These are phyloP conservation scores for Origma solitaria DNA, from an alignment of 2,113 vertebrate genomes.

Conservation along the genomic window DNA sequence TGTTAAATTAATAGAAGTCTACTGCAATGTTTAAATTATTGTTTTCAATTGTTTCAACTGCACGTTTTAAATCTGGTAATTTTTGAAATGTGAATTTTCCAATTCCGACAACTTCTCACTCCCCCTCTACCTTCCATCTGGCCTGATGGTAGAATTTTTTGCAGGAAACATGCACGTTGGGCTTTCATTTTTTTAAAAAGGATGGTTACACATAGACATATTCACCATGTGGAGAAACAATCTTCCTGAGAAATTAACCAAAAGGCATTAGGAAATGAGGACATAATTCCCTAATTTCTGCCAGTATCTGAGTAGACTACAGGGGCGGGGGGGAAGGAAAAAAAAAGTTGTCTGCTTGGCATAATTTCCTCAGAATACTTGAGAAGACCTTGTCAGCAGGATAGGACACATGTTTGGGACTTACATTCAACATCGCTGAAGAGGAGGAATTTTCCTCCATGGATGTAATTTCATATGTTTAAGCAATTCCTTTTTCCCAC, in stretches of 20 bases:
- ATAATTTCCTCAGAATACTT: not conserved
- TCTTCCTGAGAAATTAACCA: not conserved
- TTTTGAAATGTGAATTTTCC: not conserved
- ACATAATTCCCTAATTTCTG: not conserved
- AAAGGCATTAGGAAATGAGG: not conserved
- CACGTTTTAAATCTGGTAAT: not conserved
- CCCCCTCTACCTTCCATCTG: not conserved
- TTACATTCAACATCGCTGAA: not conserved
- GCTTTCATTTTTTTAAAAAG: not conserved
- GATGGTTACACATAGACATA: not conserved
- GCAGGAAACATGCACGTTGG: not conserved
- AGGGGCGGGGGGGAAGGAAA: fast-evolving
- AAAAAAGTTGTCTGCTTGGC: not conserved
- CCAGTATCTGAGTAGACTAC: not conserved
- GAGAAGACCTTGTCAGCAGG: not conserved
- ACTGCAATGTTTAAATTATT: not conserved
- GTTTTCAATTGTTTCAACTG: not conserved
- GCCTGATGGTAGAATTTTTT: not conserved
- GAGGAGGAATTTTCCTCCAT: not conserved
- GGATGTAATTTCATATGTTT: not conserved
- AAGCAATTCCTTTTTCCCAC: not conserved
- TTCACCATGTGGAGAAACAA: not conserved
- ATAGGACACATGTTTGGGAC: not conserved
- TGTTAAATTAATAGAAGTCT: not conserved
- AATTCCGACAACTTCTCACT: not conserved